phyloP scores from a whole-genome alignment of 2,888 invertebrate species.

The Odontocolon sp. region DNA sequence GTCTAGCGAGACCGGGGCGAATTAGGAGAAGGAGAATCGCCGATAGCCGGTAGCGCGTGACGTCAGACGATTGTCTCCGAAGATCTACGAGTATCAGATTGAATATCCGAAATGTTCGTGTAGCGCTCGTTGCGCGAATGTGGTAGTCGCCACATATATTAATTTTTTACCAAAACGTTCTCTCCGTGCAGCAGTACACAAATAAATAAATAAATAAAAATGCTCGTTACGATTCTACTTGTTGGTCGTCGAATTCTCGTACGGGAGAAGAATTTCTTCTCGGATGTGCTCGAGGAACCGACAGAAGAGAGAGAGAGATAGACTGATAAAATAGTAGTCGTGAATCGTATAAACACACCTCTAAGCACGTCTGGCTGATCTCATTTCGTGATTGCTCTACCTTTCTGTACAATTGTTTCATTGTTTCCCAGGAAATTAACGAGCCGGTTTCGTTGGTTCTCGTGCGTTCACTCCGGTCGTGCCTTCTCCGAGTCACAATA shows the following conservation, averaged over 20 bases:
- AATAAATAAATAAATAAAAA: too few species aligned
- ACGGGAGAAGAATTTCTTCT: slow-evolving; percentile 13
- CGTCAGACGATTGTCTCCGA: too few species aligned
- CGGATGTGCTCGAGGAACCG: not conserved
- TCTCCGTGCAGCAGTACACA: too few species aligned
- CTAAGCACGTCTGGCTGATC: slow-evolving; percentile 59
- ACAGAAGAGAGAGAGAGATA: not conserved
- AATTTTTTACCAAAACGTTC: too few species aligned
- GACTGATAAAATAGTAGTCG: slow-evolving; percentile 21
- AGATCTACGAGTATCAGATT: too few species aligned
- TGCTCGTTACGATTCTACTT: too few species aligned
- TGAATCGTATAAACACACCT: slow-evolving; percentile 46
- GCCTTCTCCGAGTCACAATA: slow-evolving; percentile 19
- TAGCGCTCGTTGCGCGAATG: too few species aligned
- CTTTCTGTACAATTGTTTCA: slow-evolving; percentile 64
- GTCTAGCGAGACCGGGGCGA: not conserved
- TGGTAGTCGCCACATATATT: too few species aligned
- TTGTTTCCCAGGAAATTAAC: slow-evolving; percentile 67
- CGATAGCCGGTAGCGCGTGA: slow-evolving; percentile 41
- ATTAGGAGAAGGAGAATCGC: slow-evolving; percentile 59
- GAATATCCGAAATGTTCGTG: too few species aligned
- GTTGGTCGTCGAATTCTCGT: not conserved
- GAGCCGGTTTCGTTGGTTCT: slow-evolving; percentile 56
- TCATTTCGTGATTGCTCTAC: slow-evolving; percentile 60
- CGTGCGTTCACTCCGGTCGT: slow-evolving; percentile 1